Evolutionary conservation across 53 echinoderm and acorn worm species (phyloP).

Genomic region (Holothuria leucospilota): DNA sequence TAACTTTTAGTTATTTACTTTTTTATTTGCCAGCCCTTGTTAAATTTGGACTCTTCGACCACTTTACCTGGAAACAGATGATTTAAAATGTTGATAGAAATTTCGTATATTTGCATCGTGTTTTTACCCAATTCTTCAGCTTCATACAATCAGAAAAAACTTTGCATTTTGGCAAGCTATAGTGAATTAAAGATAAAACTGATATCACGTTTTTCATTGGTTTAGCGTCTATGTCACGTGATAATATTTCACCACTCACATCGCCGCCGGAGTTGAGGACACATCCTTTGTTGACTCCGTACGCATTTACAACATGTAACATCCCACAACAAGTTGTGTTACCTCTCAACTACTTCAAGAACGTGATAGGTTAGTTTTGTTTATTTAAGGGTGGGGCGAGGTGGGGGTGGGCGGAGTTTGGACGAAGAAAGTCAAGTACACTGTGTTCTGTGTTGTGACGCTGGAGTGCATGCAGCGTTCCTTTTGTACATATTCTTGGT

Average conservation of each 20-base stretch:
- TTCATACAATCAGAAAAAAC: not conserved
- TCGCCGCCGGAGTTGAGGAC: not conserved
- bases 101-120: not conserved
- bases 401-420: no score
- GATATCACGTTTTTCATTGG: not conserved
- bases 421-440: no score
- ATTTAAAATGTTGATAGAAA: not conserved
- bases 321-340: conserved; percentile 30
- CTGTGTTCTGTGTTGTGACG: no score
- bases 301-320: conserved; percentile 17
- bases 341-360: conserved; percentile 19
- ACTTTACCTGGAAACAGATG: not conserved
- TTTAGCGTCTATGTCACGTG: not conserved
- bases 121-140: not conserved
- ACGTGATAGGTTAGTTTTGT: conserved; percentile 12
- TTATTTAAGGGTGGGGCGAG: not conserved
- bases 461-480: no score
- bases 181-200: not conserved
- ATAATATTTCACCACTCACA: conserved; percentile 24
- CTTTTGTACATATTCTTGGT: no score
- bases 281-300: conserved; percentile 4
- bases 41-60: not conserved
- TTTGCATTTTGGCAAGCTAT: not conserved
- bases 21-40: no score
- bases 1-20: no score